These are phyloP conservation scores for Apeltes quadracus DNA, from an alignment of 2,113 vertebrate genomes.

Conservation along the genomic window DNA sequence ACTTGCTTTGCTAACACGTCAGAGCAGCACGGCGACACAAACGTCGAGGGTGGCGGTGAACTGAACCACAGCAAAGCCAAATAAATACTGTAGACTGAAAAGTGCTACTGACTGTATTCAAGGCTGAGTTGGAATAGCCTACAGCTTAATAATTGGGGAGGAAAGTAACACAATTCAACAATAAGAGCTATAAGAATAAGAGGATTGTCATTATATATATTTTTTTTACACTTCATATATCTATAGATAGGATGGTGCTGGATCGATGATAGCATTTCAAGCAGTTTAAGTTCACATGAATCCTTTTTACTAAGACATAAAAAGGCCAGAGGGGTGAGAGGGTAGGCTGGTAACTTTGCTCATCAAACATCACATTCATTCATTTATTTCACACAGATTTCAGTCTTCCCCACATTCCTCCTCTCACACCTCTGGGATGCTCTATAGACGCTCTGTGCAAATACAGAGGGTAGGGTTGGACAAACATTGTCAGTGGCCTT, in stretches of 20 bases:
- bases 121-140: slow-evolving; percentile 51
- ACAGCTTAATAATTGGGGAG: slow-evolving; percentile 51
- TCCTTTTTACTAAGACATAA: slow-evolving; percentile 71
- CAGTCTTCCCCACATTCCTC: slow-evolving; percentile 29
- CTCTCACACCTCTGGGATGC: slow-evolving; percentile 34
- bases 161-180: slow-evolving; percentile 60
- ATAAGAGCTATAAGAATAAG: slow-evolving; percentile 61
- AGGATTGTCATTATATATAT: slow-evolving; percentile 75
- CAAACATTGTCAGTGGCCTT: slow-evolving; percentile 44
- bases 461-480: slow-evolving; percentile 28
- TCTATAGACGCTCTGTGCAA: slow-evolving; percentile 38
- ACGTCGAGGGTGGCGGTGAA: slow-evolving; percentile 43
- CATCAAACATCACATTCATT: slow-evolving; percentile 56
- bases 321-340: slow-evolving; percentile 35
- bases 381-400: slow-evolving; percentile 42
- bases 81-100: slow-evolving; percentile 73
- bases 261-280: slow-evolving; percentile 62
- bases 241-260: slow-evolving; percentile 63
- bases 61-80: slow-evolving; percentile 69
- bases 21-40: slow-evolving; percentile 45
- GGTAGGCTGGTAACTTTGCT: slow-evolving; percentile 41
- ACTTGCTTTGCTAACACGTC: slow-evolving; percentile 48
- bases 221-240: slow-evolving; percentile 65
- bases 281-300: slow-evolving; percentile 58
- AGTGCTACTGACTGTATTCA: slow-evolving; percentile 68